Conservation (phyloP, 1,140 invertebrate genomes). For the Saccostrea glomerata region DNA sequence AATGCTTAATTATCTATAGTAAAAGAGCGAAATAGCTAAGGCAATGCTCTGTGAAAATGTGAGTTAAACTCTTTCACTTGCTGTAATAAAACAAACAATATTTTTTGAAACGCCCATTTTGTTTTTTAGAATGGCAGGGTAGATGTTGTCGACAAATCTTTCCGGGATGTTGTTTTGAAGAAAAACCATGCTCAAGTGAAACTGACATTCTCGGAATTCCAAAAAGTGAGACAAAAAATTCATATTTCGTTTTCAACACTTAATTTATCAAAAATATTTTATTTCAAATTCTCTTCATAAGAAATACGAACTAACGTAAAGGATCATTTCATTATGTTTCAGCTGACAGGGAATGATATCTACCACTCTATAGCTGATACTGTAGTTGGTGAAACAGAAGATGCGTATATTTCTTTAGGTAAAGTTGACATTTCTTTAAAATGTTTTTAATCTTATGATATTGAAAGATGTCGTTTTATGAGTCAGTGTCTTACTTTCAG, state of each 20-base stretch:
- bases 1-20: no score
- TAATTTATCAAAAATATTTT: no score
- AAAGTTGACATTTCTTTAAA: constrained; percentile 19
- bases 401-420: constrained; percentile 66
- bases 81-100: no score
- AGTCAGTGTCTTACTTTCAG: constrained; percentile 48
- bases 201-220: constrained; percentile 61
- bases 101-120: background rate
- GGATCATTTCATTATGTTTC: constrained; percentile 29
- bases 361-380: constrained; percentile 63
- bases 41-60: no score
- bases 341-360: constrained; percentile 68
- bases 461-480: no score
- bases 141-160: constrained; percentile 49
- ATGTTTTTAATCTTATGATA: background rate
- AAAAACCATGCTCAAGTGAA: constrained; percentile 60
- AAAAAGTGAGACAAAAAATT: constrained; percentile 51
- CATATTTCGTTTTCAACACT: no score
- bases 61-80: no score
- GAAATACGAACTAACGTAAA: background rate
- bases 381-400: constrained; percentile 61
- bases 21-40: no score
- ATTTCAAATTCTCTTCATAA: no score
- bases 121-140: constrained; percentile 54
- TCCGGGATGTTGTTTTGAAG: constrained; percentile 49